Evolutionary conservation across 2,113 vertebrate genomes (phyloP).

Genomic region (Rostratula benghalensis): DNA sequence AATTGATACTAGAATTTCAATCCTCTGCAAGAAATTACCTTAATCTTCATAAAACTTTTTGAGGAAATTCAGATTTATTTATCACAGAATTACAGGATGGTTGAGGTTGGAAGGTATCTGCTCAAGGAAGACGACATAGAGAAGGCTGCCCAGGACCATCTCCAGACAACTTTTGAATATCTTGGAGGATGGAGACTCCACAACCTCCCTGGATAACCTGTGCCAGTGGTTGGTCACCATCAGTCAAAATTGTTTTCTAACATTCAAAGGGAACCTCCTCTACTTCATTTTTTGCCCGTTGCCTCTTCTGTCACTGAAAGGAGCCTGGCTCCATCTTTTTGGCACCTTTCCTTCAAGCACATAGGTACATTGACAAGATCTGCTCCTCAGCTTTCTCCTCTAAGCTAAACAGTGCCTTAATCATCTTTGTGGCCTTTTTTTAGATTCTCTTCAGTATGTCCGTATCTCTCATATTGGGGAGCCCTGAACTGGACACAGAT

Average conservation of each 20-base stretch:
- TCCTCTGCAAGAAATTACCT: not conserved
- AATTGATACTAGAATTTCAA: not conserved
- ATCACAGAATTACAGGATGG: not conserved
- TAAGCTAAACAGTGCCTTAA: not conserved
- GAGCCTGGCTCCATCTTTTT: not conserved
- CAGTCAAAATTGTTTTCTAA: not conserved
- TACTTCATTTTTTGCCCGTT: not conserved
- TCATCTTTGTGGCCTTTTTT: accelerated
- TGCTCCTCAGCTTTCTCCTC: not conserved
- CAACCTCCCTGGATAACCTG: not conserved
- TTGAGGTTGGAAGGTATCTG: not conserved
- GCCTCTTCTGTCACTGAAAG: not conserved
- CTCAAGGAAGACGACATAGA: not conserved
- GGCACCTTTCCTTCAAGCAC: not conserved
- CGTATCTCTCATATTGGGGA: not conserved
- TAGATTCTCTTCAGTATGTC: not conserved
- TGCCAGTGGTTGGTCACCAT: not conserved
- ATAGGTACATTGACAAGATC: not conserved
- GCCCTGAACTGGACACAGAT: not conserved
- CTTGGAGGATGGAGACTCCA: not conserved
- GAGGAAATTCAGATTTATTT: not conserved
- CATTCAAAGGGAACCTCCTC: not conserved
- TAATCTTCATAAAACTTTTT: not conserved
- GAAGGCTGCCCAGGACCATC: not conserved
- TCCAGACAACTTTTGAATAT: not conserved